Conservation (phyloP, 2,113 vertebrate species). For the Phaethornis superciliosus region DNA sequence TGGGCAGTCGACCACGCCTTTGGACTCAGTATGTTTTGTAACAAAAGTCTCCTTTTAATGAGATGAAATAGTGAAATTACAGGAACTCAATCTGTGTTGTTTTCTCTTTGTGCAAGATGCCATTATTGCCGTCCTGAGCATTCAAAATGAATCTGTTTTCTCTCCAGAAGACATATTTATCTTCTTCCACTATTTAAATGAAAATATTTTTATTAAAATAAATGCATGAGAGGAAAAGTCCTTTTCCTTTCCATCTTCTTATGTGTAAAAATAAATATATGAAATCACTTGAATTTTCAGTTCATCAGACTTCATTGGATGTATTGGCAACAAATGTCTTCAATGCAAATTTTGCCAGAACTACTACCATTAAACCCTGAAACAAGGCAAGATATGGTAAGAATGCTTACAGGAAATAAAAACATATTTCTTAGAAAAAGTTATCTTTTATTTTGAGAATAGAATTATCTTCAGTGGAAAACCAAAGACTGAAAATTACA, state of each 20-base stretch:
- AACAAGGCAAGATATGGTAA: not conserved
- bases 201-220: not conserved
- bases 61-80: not conserved
- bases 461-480: not conserved
- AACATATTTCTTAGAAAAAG: not conserved
- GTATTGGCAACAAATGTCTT: not conserved
- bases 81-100: rapidly evolving
- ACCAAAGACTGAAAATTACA: not conserved
- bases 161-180: not conserved
- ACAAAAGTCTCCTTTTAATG: not conserved
- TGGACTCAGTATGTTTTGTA: not conserved
- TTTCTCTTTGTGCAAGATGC: not conserved
- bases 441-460: not conserved
- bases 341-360: not conserved
- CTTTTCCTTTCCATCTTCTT: not conserved
- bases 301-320: not conserved
- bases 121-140: not conserved
- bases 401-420: not conserved
- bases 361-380: not conserved
- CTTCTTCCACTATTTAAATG: not conserved
- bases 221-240: not conserved
- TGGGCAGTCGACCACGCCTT: rapidly evolving
- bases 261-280: not conserved
- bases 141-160: not conserved
- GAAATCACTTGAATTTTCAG: not conserved